Evolutionary conservation across 2,888 invertebrate genomes (phyloP), one percentile per base, ranked within the genome.

Genomic region (Oscheius myriophilus): DNA sequence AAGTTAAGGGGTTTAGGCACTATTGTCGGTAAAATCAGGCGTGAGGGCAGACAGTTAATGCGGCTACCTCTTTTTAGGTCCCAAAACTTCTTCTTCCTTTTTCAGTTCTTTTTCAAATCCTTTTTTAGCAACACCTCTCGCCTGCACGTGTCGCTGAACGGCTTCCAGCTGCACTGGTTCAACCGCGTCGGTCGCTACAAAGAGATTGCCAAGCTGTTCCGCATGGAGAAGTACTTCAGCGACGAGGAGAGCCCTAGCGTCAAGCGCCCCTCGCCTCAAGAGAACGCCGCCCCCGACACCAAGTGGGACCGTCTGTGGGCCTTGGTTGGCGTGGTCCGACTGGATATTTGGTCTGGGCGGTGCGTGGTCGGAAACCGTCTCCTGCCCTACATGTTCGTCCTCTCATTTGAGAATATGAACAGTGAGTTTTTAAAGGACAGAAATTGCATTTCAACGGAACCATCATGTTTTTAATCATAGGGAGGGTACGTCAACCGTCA

Each of bases 301-400:
- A 59, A 68, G 1, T 82, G 80, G 79, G 81, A 82, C 45, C 75
- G 78, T 42, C 71, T 84, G 45, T 84, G 83, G 84, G 73, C 79
- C 42, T 65, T 84, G 16, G 59, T 82, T 25, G 84, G 84, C 25
- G 63, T 73, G 9, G 73, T 84, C 9, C 68, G 73, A 12, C 42
- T 95, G 77, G 96, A 96, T 87, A 91, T 97, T 61, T 93, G 93
- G 80, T 92, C 93, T 42, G 95, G 95, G 57, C 91, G 95, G 73
- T 90, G 96, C 75, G 94, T 96, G 6, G 95, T 96, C 88, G 97
- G 97, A 42, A 98, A 97, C 89, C 91, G 93, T 72, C 89, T 95
- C 73, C 92, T 96, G 26, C 96, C 97, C 0, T 95, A 95, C 18
- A 67, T 67, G 67, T 59, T 61, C 18, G 67, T 67, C 9, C 61